phyloP scores from a whole-genome alignment of 2,113 vertebrate genomes.

The Hippocampus guttulatus region DNA sequence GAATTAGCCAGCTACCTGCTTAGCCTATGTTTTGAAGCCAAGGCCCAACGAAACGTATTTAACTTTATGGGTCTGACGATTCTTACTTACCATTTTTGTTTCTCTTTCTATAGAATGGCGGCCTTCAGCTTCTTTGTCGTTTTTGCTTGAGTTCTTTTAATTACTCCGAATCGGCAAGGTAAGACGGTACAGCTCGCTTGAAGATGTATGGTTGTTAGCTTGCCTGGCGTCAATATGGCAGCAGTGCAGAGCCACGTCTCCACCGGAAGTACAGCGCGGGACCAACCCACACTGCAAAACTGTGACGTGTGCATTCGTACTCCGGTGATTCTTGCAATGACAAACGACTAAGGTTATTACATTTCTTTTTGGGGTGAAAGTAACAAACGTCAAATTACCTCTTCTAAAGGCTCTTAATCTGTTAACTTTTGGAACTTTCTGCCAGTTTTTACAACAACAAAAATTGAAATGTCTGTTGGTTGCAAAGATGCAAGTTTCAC shows the following conservation, averaged over 20 bases:
- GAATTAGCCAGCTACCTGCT: conserved; percentile 15
- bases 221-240: conserved; percentile 66
- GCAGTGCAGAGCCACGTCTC: conserved; percentile 70
- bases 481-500: no score
- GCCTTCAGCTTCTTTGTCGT: conserved; percentile 30
- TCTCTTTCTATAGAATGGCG: conserved; percentile 32
- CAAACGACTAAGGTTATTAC: no score
- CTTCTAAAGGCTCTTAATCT: no score
- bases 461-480: no score
- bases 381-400: no score
- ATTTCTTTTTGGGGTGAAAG: no score
- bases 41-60: conserved; percentile 40
- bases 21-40: conserved; percentile 52
- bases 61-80: not conserved
- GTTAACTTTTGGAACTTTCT: no score
- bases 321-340: not conserved
- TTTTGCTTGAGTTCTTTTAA: conserved; percentile 8
- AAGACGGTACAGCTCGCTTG: conserved; percentile 17
- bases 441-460: no score
- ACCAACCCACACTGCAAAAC: conserved; percentile 48
- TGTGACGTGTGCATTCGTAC: conserved; percentile 48
- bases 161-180: conserved; percentile 21
- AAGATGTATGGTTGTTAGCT: conserved; percentile 44
- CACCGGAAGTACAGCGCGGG: conserved; percentile 60
- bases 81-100: conserved; percentile 62